Conservation (phyloP, 2,797 vertebrate genomes). For the Poeciliopsis infans region DNA sequence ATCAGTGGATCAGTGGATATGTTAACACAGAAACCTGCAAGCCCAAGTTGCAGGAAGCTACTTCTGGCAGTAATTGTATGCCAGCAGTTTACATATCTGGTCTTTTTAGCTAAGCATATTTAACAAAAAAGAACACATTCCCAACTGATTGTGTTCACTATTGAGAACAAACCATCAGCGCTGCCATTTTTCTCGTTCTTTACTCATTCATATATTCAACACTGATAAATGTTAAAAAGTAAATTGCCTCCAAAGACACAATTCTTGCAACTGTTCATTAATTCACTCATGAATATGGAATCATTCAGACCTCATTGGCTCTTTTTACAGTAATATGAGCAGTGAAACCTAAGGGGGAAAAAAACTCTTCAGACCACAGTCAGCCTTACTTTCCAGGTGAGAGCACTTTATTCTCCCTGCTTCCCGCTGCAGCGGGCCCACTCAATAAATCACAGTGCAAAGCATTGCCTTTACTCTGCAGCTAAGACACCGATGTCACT, state of each 20-base stretch:
- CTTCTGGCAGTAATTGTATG: conserved; percentile 11
- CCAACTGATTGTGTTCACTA: conserved; percentile 38
- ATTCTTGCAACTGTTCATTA: conserved; percentile 69
- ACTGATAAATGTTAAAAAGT: conserved; percentile 73
- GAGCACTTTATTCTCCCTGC: conserved; percentile 68
- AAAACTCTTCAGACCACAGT: conserved; percentile 53
- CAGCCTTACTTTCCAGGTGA: conserved; percentile 71
- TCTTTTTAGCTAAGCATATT: conserved; percentile 25
- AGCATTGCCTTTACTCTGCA: conserved; percentile 53
- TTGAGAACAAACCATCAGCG: conserved; percentile 45
- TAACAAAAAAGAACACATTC: conserved; percentile 31
- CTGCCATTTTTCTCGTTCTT: conserved; percentile 40
- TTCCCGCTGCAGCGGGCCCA: conserved; percentile 60
- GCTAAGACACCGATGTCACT: conserved; percentile 57
- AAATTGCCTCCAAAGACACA: conserved; percentile 66
- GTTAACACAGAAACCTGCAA: conserved; percentile 55
- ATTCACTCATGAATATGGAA: conserved; percentile 72
- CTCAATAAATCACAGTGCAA: conserved; percentile 73
- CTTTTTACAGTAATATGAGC: conserved; percentile 67
- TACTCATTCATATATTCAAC: conserved; percentile 71
- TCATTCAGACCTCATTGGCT: conserved; percentile 65
- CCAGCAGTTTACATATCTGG: conserved; percentile 41
- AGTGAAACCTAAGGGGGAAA: conserved; percentile 39
- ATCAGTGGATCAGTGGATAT: conserved; percentile 15
- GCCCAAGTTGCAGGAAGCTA: conserved; percentile 27